Conservation (phyloP, 2,888 invertebrate species). For the Platycheirus rosarum region DNA sequence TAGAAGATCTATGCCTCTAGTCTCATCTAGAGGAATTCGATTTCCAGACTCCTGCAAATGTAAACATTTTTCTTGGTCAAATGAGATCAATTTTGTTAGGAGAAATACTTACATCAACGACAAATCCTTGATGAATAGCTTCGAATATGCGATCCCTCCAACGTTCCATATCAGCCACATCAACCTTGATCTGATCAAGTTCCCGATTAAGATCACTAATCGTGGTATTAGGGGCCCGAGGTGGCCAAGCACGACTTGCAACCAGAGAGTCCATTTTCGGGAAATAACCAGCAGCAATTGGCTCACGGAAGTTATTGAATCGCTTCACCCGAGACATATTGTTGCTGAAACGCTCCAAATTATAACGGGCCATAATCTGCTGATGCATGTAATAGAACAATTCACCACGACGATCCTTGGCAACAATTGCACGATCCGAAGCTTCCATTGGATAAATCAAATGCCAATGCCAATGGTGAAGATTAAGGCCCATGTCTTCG, state of each 20-base stretch:
- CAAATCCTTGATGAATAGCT: slow-evolving; percentile 87
- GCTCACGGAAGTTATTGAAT: slow-evolving; percentile 86
- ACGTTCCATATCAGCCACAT: slow-evolving; percentile 88
- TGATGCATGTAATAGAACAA: slow-evolving; percentile 92
- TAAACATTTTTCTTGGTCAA: background rate
- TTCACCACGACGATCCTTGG: slow-evolving; percentile 89
- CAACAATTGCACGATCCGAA: slow-evolving; percentile 83
- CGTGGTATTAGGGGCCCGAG: slow-evolving; percentile 85
- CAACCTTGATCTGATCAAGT: slow-evolving; percentile 86
- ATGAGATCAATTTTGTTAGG: background rate
- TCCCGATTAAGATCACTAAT: slow-evolving; percentile 87
- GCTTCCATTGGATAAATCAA: slow-evolving; percentile 90
- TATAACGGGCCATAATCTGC: slow-evolving; percentile 86
- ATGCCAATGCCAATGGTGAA: slow-evolving; percentile 85
- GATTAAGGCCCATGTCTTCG: slow-evolving; percentile 84
- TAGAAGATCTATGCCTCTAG: slow-evolving; percentile 89
- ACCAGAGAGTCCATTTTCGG: slow-evolving; percentile 92
- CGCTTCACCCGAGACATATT: slow-evolving; percentile 86
- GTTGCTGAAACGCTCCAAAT: slow-evolving; percentile 90
- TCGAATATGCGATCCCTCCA: slow-evolving; percentile 90
- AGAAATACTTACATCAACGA: slow-evolving; percentile 83
- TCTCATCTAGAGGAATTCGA: slow-evolving; percentile 85
- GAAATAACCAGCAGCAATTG: slow-evolving; percentile 91
- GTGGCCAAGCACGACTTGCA: slow-evolving; percentile 89
- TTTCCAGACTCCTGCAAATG: slow-evolving; percentile 85